Evolutionary conservation across 2,888 invertebrate genomes (phyloP), one percentile per base, ranked within the genome.

Genomic region (Mellilla xanthometata): DNA sequence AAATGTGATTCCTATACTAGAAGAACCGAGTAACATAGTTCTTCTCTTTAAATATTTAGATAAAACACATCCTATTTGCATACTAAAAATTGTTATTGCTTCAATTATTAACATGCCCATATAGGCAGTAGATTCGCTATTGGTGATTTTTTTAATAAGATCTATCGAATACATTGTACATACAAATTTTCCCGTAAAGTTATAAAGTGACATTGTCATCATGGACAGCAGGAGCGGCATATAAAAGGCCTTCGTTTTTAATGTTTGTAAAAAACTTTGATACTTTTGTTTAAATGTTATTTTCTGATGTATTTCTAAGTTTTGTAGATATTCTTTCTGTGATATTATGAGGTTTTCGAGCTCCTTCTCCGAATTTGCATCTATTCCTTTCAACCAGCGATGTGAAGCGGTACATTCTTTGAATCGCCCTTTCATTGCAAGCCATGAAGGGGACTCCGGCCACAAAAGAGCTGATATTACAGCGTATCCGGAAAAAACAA

Each of bases 101-200:
- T 75, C 72, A 38, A 75, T 54, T 39, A 72, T 66, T 6, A 75
- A 44, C 72, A 75, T 73, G 8, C 67, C 69, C n/a, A 51, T 13
- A 28, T 68, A 64, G 1, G 68, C 65, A 0, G 56, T 41, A 1
- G 52, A 35, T 30, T 66, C 61, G 40, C 36, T 57, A 10, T 49
- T 24, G 7, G 61, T 58, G 15, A 66, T 61, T 41, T 58, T 49
- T 12, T 58, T 62, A 4, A 62, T 49, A 7, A 60, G 41, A 9
- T 58, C 50, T 35, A 52, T 43, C 26, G 42, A 53, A 43, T 49
- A 47, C 47, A 47, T 47, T 33, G 47, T 47, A 22, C 47, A 47
- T 2, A 38, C 40, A 33, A 39, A 43, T 24, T 46, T 50, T 23
- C 41, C 48, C 2, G 47, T 47, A 12, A 47, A 47, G 15, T 41